Base-by-base conservation (phyloP, 2,113 vertebrate species). In the Sebastes fasciatus region DNA sequence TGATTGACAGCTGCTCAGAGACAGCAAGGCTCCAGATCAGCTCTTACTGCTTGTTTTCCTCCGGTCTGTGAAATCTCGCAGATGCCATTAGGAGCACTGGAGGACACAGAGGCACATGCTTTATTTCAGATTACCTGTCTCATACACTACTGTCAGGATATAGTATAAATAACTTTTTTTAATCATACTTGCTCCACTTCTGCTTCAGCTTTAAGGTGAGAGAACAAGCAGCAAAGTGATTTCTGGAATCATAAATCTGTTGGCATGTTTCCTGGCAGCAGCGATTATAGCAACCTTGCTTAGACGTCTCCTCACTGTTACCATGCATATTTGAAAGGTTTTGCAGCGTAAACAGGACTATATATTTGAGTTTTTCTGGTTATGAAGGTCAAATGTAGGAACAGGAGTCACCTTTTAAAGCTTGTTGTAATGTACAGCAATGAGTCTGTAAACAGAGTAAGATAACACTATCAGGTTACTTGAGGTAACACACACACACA, bases 391-490 rank as follows among this genome's bases (percentile, higher is more conserved):
- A 66, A 14, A 48, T 34, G 14, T 69, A 46, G 46, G 55, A 21
- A 13, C 19, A 23, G 23, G 7, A 64, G 42, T 57, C 0, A 1
- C 69, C 3, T 61, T 60, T 65, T 14, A 43, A 71, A 48, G 45
- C 19, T 11, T 40, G 7, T 46, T 9, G 19, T 12, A 0, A 52
- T 9, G 54, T 17, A 4, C 43, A 66, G 43, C 13, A 5, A 62
- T 40, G 4, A 23, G 63, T 65, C n/a, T 63, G 69, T 65, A 67
- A 75, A 58, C 81, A 51, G 45, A 52, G 21, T 26, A 23, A 40
- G 42, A 40, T 43, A n/a, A 76, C 6, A 16, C 48, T 2, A 6
- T 49, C 2, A 57, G 51, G 42, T 70, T 58, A 42, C 52, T 45
- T 45, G 4, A 21, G 54, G 3, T 11, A 16, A 26, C 54, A 26